Evolutionary conservation across 1,140 invertebrate species (phyloP), one percentile per base, ranked within the genome.

Genomic region (Coenobita brevimanus): DNA sequence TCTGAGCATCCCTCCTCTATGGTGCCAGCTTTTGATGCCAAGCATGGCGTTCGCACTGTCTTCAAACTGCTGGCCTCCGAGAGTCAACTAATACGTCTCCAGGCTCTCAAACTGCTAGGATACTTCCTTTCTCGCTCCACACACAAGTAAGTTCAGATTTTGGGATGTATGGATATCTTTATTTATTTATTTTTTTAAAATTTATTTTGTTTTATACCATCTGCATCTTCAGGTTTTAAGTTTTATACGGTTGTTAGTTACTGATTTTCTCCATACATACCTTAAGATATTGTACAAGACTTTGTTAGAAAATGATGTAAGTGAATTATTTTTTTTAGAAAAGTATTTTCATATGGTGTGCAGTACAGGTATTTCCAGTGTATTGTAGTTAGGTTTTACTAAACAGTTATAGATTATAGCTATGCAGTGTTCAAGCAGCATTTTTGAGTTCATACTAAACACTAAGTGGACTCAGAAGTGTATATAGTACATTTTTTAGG

Each of bases 1-100:
- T 97, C 97, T 4, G 98, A 99, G 92, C 98, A 99, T 93, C 98
- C 99, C 0, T 97, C 98, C 71, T 98, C 98, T 1, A 98, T 99
- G 97, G 98, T 99, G 87, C 98, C 98, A 73, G 97, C 98, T 69
- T 99, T 99, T 93, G 99, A 99, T 93, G 95, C 96, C 54, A 99
- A 99, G 94, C 96, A 98, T 91, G 99, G 98, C 81, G 96, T 99
- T 21, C 94, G 97, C 91, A 98, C 97, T 57, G 97, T 99, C 86
- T 99, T 99, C 93, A 99, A 99, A 93, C 93, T 99, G 50, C 92
- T 99, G 54, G 96, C 97, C 21, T 98, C 98, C 3, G 96, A 98
- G 90, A 99, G 97, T 93, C 98, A 99, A 93, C 93, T 98, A 60
- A 98, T 99, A 91, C 94, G 98, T 90, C 94, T 99, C 60, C 98